Base-by-base conservation (phyloP, 2,797 vertebrate genomes). In the Sparidentex hasta region DNA sequence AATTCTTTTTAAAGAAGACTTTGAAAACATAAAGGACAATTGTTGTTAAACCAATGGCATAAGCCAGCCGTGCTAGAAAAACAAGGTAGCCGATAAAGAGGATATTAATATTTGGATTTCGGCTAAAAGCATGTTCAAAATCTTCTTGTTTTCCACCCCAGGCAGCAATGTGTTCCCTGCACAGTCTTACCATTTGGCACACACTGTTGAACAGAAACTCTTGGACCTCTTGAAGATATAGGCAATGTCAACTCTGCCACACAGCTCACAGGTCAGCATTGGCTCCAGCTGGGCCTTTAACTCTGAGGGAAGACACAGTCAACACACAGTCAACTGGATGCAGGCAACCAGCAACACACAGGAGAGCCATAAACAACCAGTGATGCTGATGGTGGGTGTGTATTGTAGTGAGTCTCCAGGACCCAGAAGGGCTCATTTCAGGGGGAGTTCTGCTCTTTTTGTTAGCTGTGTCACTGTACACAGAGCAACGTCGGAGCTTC, bases 221-320 rank as follows among this genome's bases (percentile, higher is more conserved):
- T 98, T 99, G 38, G 98, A 98, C 74, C 97, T 94, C 86, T 98
- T 99, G 94, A 99, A 99, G 75, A 97, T 96, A 89, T 96, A 96
- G 18, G 97, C 96, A 3, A 98, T 97, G 90, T 99, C 97, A 61
- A 98, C 96, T 48, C 93, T 95, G 47, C 98, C 98, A 29, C 98
- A 99, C 89, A 99, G 96, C 86, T 99, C 98, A 67, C 98, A 99
- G 76, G 98, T 98, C 89, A 98, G 91, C 90, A 96, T 97, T 47
- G 97, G 96, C 88, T 97, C 97, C 77, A 95, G 91, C 70, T 84
- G 92, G 44, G 75, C 91, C 95, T 97, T 97, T 47, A 96, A 86
- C 84, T 97, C 98, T 99, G 94, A 70, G 43, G 63, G 12, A 27
- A 33, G 23, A 69, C 59, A 82, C 56, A 68, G 5, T 8, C 7